Conservation (phyloP, 1,140 invertebrate species). For the Melipona quadrifasciata region DNA sequence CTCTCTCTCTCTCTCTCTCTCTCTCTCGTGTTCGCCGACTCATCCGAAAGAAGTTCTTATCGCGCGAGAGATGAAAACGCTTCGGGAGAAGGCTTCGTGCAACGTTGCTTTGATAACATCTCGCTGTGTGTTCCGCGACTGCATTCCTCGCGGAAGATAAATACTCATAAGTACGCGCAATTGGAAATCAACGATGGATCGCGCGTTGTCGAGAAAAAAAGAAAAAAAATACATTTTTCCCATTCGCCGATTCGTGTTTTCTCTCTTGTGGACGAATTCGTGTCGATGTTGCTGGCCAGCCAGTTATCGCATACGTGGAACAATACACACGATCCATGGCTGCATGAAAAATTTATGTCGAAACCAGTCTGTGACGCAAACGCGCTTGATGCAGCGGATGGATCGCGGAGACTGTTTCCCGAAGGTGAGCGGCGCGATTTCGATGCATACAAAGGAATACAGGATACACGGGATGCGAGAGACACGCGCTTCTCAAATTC, state of each 20-base stretch:
- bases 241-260: neutral
- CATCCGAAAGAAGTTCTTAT: neutral
- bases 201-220: neutral
- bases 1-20: too few species aligned
- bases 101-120: neutral
- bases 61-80: slow-evolving; percentile 9
- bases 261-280: neutral
- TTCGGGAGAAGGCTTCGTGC: neutral
- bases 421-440: neutral
- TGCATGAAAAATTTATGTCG: too few species aligned
- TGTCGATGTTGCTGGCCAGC: too few species aligned
- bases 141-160: neutral
- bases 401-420: too few species aligned
- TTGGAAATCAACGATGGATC: neutral
- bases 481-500: too few species aligned
- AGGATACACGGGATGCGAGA: too few species aligned
- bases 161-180: neutral
- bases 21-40: neutral
- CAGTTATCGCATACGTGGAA: too few species aligned
- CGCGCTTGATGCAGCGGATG: too few species aligned
- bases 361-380: too few species aligned
- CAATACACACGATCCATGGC: too few species aligned
- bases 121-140: neutral
- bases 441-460: neutral
- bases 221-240: neutral